Evolutionary conservation across 2,888 invertebrate genomes (phyloP).

Genomic region (Noctua pronuba): DNA sequence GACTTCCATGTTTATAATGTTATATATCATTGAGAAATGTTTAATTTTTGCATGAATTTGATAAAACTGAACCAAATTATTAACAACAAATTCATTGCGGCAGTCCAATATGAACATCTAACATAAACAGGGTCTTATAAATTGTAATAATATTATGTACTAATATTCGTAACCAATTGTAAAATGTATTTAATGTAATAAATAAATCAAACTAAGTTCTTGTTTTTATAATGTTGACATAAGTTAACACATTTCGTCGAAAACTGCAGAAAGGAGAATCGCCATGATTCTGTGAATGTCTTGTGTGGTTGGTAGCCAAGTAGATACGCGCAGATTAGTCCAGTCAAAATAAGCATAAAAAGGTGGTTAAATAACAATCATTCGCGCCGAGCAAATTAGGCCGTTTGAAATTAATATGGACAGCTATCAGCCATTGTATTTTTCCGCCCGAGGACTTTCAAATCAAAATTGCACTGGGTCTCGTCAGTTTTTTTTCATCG

Average conservation of each 20-base stretch:
- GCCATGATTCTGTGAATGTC: not conserved
- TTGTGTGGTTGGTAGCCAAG: not conserved
- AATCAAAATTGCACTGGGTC: no score
- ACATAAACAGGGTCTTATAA: conserved; percentile 59
- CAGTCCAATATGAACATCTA: conserved; percentile 57
- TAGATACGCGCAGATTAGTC: not conserved
- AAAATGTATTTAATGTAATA: conserved; percentile 76
- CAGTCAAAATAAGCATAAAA: no score
- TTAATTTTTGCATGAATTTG: not conserved
- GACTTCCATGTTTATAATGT: conserved; percentile 26
- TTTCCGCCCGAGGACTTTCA: no score
- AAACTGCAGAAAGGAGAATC: not conserved
- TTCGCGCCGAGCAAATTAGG: no score
- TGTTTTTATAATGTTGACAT: not conserved
- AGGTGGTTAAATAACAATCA: no score
- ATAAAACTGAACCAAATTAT: conserved; percentile 6
- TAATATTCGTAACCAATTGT: conserved; percentile 76
- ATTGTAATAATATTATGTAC: conserved; percentile 62
- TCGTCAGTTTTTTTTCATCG: no score
- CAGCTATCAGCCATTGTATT: no score
- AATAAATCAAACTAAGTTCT: conserved; percentile 62
- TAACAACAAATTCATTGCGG: conserved; percentile 15
- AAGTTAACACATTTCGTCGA: not conserved
- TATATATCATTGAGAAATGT: not conserved
- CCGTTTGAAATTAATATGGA: no score